Conservation (phyloP, 1,140 invertebrate genomes). For the Meloidogyne chitwoodi region DNA sequence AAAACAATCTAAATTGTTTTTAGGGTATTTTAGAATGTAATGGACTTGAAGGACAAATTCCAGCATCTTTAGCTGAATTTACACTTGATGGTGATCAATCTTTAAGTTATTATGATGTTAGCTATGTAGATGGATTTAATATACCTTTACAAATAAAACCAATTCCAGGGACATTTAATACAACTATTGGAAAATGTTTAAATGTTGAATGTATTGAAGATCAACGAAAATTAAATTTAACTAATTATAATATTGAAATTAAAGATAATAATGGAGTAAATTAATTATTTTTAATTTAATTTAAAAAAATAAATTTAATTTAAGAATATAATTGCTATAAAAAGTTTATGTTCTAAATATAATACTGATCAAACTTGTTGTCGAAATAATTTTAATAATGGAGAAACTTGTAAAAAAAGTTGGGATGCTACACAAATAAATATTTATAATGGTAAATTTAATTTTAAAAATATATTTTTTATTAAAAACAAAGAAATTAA, state of each 20-base stretch:
- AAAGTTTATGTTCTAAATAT: constrained; percentile 9
- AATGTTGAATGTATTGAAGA: background rate
- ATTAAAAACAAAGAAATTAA: background rate
- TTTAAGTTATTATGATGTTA: constrained; percentile 7
- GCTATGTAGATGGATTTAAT: constrained; percentile 18
- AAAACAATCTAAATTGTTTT: background rate
- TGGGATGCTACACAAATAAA: background rate
- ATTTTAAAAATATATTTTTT: background rate
- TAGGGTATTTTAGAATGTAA: background rate
- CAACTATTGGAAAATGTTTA: background rate
- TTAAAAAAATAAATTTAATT: background rate
- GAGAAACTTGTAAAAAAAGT: background rate
- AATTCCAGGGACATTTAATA: background rate
- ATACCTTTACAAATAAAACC: background rate
- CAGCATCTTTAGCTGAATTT: background rate
- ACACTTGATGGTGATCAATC: background rate
- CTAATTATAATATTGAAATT: background rate
- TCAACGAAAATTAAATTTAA: background rate
- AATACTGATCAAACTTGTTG: constrained; percentile 1
- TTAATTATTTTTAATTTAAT: background rate
- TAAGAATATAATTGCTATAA: background rate
- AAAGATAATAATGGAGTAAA: background rate
- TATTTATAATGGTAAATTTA: background rate
- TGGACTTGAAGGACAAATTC: background rate
- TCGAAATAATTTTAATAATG: background rate